Evolutionary conservation across 2,113 vertebrate genomes (phyloP), one percentile per base, ranked within the genome.

Genomic region (Casuarius casuarius): DNA sequence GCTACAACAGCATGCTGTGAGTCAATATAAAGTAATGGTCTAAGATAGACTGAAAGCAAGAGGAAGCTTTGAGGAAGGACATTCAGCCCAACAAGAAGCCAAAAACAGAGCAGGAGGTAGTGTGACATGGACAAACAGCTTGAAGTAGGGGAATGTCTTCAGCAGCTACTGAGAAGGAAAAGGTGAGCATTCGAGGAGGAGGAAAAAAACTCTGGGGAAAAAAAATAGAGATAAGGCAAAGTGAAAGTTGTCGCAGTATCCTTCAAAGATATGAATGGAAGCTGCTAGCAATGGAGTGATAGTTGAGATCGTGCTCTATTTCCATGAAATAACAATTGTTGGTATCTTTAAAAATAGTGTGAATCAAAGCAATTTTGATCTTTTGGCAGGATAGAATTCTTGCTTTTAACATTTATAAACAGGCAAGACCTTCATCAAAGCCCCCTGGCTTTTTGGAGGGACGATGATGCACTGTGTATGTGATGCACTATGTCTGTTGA

Each of bases 1-100:
- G 15, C 73, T 93, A 73, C 65, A 56, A 68, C 22, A 75, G n/a
- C 67, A 5, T 6, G 9, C 35, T 42, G 67, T n/a, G 65, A 94
- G 46, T 93, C 88, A 86, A 42, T 58, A 90, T 20, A 92, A 91
- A 94, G 88, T 62, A 91, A 66, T 35, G 33, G 12, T 83, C 40
- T 72, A 25, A 78, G 42, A 63, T 40, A 80, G 67, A 48, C 21
- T 88, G 35, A 86, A 89, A 86, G 56, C 17, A 89, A 78, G 44
- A 71, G 28, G 25, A 75, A 75, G 61, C 21, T 94, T 68, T 80
- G 40, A 62, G 16, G 8, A n/a, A 94, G 52, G 58, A 87, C 40
- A 42, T 75, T 62, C 31, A 76, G 35, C 42, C 56, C 65, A 76
- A 59, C 10, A 82, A 72, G 26, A 38, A 87, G n/a, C 19, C 22